Evolutionary conservation across 1,140 invertebrate species (phyloP).

Genomic region (Caenorhabditis latens): DNA sequence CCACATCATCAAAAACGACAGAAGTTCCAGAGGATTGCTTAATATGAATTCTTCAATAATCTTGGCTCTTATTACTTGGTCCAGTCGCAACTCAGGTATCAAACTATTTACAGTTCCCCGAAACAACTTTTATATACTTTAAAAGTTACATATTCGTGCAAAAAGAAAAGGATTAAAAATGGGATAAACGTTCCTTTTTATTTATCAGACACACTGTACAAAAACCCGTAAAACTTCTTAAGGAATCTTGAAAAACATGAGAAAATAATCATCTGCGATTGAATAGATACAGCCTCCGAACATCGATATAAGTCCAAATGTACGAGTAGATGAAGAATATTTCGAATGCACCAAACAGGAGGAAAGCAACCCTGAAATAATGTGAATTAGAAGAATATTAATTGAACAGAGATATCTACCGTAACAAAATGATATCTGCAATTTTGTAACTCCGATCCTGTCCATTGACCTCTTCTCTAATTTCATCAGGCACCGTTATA

Average conservation of each 20-base stretch:
- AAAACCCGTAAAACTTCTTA: neutral
- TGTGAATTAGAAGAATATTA: neutral
- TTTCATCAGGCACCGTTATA: slow-evolving; percentile 43
- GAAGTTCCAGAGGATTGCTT: no score
- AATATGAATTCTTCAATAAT: no score
- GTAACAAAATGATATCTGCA: slow-evolving; percentile 45
- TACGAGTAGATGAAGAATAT: slow-evolving; percentile 46
- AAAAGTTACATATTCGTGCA: no score
- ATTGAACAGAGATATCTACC: neutral
- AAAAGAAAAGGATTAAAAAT: no score
- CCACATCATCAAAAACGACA: no score
- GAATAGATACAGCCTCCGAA: slow-evolving; percentile 41
- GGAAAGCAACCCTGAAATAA: slow-evolving; percentile 2
- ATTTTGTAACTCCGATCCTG: slow-evolving; percentile 36
- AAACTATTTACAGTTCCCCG: no score
- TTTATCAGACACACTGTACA: neutral
- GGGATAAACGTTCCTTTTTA: no score
- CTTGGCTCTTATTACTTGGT: no score
- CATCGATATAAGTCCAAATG: slow-evolving; percentile 38
- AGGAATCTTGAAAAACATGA: neutral
- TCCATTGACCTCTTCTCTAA: slow-evolving; percentile 45
- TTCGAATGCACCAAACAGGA: slow-evolving; percentile 16
- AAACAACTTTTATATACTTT: no score
- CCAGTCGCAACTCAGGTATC: no score
- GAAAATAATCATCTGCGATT: slow-evolving; percentile 19